These are phyloP conservation scores for Boloria selene DNA, from an alignment of 2,888 invertebrate species.

Conservation along the genomic window DNA sequence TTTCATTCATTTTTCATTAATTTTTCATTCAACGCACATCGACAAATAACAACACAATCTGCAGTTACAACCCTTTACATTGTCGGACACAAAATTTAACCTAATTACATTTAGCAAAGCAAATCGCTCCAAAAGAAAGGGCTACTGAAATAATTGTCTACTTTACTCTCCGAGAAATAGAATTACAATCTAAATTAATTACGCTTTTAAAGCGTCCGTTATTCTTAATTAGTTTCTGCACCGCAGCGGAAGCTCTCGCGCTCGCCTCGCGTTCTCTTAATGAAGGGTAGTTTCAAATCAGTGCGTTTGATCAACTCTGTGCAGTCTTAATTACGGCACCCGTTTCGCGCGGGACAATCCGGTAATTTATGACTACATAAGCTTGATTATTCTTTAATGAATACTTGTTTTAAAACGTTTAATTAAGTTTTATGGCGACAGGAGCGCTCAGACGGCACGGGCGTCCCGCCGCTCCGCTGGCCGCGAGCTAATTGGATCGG, in stretches of 20 bases:
- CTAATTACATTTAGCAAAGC: slow-evolving; percentile 77
- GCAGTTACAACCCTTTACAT: slow-evolving; percentile 57
- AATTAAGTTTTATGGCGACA: slow-evolving; percentile 84
- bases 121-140: slow-evolving; percentile 80
- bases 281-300: slow-evolving; percentile 83
- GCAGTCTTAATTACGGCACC: slow-evolving; percentile 82
- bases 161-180: slow-evolving; percentile 81
- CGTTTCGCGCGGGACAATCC: slow-evolving; percentile 82
- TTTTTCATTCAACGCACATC: slow-evolving; percentile 42
- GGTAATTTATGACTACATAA: slow-evolving; percentile 84
- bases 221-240: slow-evolving; percentile 83
- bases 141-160: slow-evolving; percentile 82
- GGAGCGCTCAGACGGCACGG: slow-evolving; percentile 61
- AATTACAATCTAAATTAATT: slow-evolving; percentile 83
- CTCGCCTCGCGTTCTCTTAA: slow-evolving; percentile 75
- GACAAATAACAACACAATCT: slow-evolving; percentile 50
- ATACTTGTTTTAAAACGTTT: slow-evolving; percentile 84
- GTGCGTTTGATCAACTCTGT: slow-evolving; percentile 83
- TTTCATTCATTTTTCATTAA: slow-evolving; percentile 31
- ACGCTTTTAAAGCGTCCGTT: slow-evolving; percentile 83
- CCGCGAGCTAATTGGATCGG: slow-evolving; percentile 82
- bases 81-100: slow-evolving; percentile 76
- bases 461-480: slow-evolving; percentile 79
- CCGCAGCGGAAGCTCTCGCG: slow-evolving; percentile 77
- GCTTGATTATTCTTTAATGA: slow-evolving; percentile 84